Conservation (phyloP, 1,140 invertebrate species). For the Drosophila sproati region DNA sequence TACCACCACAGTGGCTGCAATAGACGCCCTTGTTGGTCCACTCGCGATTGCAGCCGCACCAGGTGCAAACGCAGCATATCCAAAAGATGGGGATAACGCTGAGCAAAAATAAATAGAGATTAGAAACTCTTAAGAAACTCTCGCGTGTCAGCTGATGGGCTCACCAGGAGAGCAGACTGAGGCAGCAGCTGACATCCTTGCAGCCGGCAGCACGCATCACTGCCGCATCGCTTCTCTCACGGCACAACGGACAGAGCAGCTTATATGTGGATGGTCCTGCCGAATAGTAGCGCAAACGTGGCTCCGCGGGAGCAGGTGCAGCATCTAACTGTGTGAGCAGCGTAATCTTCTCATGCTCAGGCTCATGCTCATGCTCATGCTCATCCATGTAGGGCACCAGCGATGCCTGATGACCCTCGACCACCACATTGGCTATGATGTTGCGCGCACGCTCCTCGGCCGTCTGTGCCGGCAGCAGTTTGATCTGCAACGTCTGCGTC, state of each 20-base stretch:
- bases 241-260: constrained; percentile 71
- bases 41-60: constrained; percentile 81
- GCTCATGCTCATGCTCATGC: constrained; percentile 20
- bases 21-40: constrained; percentile 79
- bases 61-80: constrained; percentile 78
- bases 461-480: constrained; percentile 67
- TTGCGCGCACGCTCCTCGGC: constrained; percentile 72
- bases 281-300: constrained; percentile 67
- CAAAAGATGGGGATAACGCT: constrained; percentile 79
- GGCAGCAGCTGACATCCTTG: constrained; percentile 71
- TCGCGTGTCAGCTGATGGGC: not conserved
- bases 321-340: constrained; percentile 43
- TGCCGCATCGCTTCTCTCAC: constrained; percentile 68
- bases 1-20: constrained; percentile 76
- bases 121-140: no score
- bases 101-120: not conserved
- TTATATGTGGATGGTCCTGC: constrained; percentile 77
- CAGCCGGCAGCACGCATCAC: constrained; percentile 76
- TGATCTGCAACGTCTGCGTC: constrained; percentile 69
- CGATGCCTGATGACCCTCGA: constrained; percentile 54
- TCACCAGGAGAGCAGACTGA: constrained; percentile 77
- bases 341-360: constrained; percentile 40
- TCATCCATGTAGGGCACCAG: constrained; percentile 77
- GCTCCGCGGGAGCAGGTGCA: constrained; percentile 12
- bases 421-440: constrained; percentile 77